Conservation (phyloP, 2,888 invertebrate species). For the Vandiemenella viatica region DNA sequence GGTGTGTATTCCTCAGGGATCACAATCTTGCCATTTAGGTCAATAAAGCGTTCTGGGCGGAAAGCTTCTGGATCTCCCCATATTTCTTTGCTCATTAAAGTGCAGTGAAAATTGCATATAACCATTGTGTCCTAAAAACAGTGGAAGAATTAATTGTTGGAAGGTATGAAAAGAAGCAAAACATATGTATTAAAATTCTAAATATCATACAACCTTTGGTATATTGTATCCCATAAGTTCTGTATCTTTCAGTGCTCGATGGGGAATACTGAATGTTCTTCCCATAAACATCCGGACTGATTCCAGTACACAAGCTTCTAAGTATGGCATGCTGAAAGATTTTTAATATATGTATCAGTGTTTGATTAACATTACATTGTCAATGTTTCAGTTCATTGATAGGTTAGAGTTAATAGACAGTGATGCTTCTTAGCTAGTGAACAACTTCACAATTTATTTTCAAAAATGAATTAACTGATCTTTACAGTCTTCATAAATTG, state of each 20-base stretch:
- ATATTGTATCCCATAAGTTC: constrained; percentile 53
- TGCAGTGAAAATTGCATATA: constrained; percentile 55
- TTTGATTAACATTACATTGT: too few species aligned
- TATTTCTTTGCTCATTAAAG: constrained; percentile 48
- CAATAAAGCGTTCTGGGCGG: constrained; percentile 58
- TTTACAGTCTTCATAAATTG: too few species aligned
- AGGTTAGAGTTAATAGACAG: too few species aligned
- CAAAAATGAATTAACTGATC: too few species aligned
- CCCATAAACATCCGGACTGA: constrained; percentile 67
- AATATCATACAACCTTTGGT: constrained; percentile 44
- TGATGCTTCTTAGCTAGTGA: too few species aligned
- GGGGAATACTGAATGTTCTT: constrained; percentile 62
- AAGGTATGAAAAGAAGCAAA: neutral
- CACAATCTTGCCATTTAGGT: constrained; percentile 39
- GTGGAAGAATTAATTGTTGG: too few species aligned
- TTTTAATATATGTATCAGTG: neutral
- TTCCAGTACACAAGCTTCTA: constrained; percentile 63
- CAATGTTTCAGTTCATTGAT: too few species aligned
- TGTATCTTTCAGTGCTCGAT: constrained; percentile 59
- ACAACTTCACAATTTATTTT: too few species aligned
- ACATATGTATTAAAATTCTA: neutral
- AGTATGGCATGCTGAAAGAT: constrained; percentile 56
- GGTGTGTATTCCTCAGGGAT: constrained; percentile 58
- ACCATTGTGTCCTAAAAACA: constrained; percentile 58
- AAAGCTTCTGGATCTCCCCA: constrained; percentile 57